Percentiles rank a stretch among this genome's conserved stretches.
Conservation (phyloP, 2,888 invertebrate species). For the Phortica okadai region DNA sequence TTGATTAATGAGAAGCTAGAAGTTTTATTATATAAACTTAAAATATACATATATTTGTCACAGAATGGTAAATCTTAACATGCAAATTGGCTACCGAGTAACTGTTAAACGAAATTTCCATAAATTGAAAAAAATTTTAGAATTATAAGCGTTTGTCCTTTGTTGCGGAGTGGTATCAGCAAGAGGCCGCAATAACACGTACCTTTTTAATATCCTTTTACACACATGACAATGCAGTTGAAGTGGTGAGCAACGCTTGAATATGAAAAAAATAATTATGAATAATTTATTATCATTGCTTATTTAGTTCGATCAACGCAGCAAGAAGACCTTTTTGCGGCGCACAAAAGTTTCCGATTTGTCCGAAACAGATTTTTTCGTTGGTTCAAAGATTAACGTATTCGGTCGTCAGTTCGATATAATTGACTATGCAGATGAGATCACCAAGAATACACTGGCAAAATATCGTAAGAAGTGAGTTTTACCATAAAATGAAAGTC, state of each 20-base stretch:
- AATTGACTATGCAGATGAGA: constrained; percentile 83
- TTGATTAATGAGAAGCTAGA: too few species aligned
- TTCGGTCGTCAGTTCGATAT: constrained; percentile 86
- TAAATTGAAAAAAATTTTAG: background rate
- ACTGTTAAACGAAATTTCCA: background rate
- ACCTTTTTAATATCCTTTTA: constrained; percentile 87
- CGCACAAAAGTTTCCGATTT: constrained; percentile 83
- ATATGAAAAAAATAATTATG: background rate
- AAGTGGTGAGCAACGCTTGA: constrained; percentile 80
- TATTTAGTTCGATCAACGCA: constrained; percentile 81
- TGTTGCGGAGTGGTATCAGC: constrained; percentile 92
- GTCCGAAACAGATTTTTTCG: constrained; percentile 82
- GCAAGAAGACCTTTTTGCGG: constrained; percentile 80
- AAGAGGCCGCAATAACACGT: constrained; percentile 84
- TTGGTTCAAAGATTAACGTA: constrained; percentile 84
- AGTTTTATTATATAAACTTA: too few species aligned
- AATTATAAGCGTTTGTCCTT: constrained; percentile 77
- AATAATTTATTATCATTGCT: background rate
- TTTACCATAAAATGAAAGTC: background rate
- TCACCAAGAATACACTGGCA: constrained; percentile 79
- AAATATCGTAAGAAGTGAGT: constrained; percentile 82
- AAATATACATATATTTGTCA: too few species aligned
- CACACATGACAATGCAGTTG: constrained; percentile 86
- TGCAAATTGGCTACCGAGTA: too few species aligned
- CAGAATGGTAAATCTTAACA: too few species aligned